These are phyloP conservation scores for Lacanobia wlatinum DNA, from an alignment of 2,888 invertebrate genomes.

Conservation along the genomic window DNA sequence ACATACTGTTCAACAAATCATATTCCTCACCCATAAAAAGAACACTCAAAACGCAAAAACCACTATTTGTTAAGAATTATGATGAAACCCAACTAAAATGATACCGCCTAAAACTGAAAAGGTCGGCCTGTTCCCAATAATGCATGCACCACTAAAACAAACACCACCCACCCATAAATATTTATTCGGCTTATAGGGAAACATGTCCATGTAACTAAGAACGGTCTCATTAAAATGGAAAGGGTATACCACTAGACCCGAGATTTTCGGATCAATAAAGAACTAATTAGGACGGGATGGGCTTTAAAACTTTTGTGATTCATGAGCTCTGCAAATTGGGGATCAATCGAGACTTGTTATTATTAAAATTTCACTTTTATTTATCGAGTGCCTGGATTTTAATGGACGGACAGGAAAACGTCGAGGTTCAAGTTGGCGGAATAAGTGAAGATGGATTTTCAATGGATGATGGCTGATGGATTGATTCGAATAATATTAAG, in stretches of 20 bases:
- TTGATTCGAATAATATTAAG: conserved; percentile 4
- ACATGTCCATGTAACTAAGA: conserved; percentile 59
- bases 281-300: conserved; percentile 52
- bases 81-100: conserved; percentile 11
- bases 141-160: conserved; percentile 50
- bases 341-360: conserved; percentile 46
- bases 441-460: conserved; percentile 28
- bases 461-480: not conserved
- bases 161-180: conserved; percentile 52
- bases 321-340: conserved; percentile 55
- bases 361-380: conserved; percentile 39
- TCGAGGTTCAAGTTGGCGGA: conserved; percentile 4
- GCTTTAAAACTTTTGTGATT: conserved; percentile 57
- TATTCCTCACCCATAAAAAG: too few species aligned
- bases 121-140: conserved; percentile 32
- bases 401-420: conserved; percentile 22
- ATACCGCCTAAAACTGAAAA: conserved; percentile 12
- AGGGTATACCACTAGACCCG: conserved; percentile 52
- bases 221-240: conserved; percentile 64
- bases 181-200: conserved; percentile 56
- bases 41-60: not conserved
- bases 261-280: conserved; percentile 57
- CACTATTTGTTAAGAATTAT: not conserved
- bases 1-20: too few species aligned
- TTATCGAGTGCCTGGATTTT: conserved; percentile 34